These are phyloP conservation scores for Struthio camelus DNA, from an alignment of 2,113 vertebrate species.

Conservation along the genomic window DNA sequence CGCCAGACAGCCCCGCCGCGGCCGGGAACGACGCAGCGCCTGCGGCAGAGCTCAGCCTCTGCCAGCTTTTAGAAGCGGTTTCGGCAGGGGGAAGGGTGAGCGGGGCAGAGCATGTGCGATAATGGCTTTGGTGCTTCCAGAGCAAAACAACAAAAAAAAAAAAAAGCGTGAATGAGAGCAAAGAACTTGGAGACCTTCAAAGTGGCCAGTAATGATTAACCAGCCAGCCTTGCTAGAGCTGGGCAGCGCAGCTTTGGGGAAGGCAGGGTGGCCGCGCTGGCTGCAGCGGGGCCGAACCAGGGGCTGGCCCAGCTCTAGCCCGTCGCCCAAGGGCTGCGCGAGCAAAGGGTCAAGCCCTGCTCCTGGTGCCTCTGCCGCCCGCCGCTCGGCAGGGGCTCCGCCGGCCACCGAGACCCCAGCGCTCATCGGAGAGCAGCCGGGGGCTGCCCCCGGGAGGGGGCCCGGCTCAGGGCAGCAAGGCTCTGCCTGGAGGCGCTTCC, in stretches of 20 bases:
- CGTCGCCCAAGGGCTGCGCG: background rate
- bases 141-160: background rate
- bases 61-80: background rate
- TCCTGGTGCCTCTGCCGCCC: background rate
- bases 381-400: background rate
- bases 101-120: background rate
- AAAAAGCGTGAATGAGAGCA: background rate
- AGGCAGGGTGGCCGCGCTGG: background rate
- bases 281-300: background rate
- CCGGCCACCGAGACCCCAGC: background rate
- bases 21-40: background rate
- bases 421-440: background rate
- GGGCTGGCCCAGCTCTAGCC: background rate
- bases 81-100: background rate
- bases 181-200: background rate
- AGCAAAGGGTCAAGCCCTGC: background rate
- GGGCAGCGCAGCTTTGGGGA: background rate
- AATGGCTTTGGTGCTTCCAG: background rate
- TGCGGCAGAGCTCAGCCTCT: background rate
- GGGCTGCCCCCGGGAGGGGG: background rate
- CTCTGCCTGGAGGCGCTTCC: background rate
- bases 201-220: slow-evolving; percentile 46
- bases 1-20: background rate
- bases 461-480: background rate
- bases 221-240: background rate